Base-by-base conservation (phyloP, 2,797 vertebrate genomes). In the Phoxinus dragarum region DNA sequence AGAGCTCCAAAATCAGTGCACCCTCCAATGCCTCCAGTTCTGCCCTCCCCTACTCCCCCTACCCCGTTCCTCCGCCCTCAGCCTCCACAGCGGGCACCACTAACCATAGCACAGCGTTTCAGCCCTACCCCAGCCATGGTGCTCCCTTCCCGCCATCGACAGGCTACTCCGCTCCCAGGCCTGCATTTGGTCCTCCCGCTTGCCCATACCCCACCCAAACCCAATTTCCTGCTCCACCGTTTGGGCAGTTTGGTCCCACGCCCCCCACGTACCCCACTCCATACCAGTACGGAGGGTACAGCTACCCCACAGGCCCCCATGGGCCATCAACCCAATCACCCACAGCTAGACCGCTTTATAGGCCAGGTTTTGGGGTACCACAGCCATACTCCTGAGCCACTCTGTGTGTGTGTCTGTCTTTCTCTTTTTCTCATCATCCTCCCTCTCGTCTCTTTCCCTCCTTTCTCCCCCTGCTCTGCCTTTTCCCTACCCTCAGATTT, bases 141-240 rank as follows among this genome's bases (percentile, higher is more conserved):
- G 91, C 93, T 59, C 21, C 95, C 79, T 95, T 91, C 88, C 84
- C 90, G 68, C 90, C 91, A 0, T 83, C 90, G 14, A 92, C 91
- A 23, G 90, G 93, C 89, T 95, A 89, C 89, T 56, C 92, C 0
- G 87, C 91, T 44, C 90, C 93, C 38, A 89, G 93, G 82, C 92
- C 94, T 0, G 89, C 91, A 0, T 95, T 94, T 12, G 90, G 91
- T 36, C 66, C 92, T 0, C 42, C 88, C 5, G 12, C 86, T 73
- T 97, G 96, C 86, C 97, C 96, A 0, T 97, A 97, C 86, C 96
- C 96, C 0, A 84, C 91, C 1, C 97, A 97, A 87, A 91, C 96
- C 9, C 91, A 91, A 21, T 96, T 96, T 86, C 95, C 96, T 0
- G 81, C 92, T 67, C 94, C 94, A 1, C 95, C 94, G 0, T 95